Evolutionary conservation across 2,888 invertebrate genomes (phyloP), one percentile per base, ranked within the genome.

Genomic region (Steromphala cineraria): DNA sequence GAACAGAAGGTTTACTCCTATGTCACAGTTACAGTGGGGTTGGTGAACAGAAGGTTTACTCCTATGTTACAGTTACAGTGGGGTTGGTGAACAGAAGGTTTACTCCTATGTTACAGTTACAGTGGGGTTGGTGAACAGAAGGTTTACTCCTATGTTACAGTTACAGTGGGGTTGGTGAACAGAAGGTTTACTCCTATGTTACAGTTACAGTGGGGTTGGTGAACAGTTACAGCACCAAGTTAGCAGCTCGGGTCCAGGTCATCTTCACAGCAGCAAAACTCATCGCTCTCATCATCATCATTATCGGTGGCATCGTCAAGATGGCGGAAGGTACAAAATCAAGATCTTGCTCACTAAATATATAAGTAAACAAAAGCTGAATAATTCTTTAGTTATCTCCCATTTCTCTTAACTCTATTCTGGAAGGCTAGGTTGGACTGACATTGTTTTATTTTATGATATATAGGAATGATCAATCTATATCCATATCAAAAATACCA

Each of bases 211-310:
- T 98, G 92, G 95, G 98, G 91, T 96, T 97, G 92, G 96, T 98
- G 90, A 98, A 98, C 94, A 98, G 98, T 95, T 97, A 97, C 95
- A 98, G 98, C 94, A 98, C 98, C 81, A 97, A 96, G 94, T 94
- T 98, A 93, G 98, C 98, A 13, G 98, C 98, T 83, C 96, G 97
- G 89, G 97, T 98, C 77, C 98, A 98, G 94, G 98, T 98, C 94
- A 96, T 97, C 86, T 98, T 98, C 94, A 98, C 98, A 21, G 96
- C 97, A 78, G 97, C 98, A 81, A 98, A 98, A 94, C 94, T 98
- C 84, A 95, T 97, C 82, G 98, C 98, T 78, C 96, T 98, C 84
- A 95, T 96, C 79, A 97, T 98, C 90, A 96, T 98, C 86, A 97
- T 98, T 89, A 95, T 96, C 90, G 98, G 98, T 83, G 98, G 98